Percentiles rank a stretch among this genome's conserved stretches.
Evolutionary conservation across 2,888 invertebrate genomes (phyloP).

Genomic region (Calameuta pallipes): DNA sequence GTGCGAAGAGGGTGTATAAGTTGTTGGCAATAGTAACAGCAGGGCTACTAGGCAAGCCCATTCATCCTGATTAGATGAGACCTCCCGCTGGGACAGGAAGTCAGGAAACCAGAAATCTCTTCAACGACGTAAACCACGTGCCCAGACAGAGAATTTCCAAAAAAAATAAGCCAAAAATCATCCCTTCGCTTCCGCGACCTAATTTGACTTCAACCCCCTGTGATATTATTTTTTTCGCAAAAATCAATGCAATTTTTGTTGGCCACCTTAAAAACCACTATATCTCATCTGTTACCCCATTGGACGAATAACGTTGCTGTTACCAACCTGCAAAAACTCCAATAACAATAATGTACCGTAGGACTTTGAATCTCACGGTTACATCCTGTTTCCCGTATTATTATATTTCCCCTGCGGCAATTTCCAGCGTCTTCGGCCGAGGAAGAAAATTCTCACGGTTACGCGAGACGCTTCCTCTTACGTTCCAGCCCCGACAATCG

Average conservation of each 20-base stretch:
- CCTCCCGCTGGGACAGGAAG: conserved; percentile 48
- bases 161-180: background rate
- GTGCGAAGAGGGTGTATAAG: conserved; percentile 39
- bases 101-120: conserved; percentile 35
- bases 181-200: background rate
- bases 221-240: background rate
- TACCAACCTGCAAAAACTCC: background rate
- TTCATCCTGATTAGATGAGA: conserved; percentile 61
- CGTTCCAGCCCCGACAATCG: background rate
- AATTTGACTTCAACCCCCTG: background rate
- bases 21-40: conserved; percentile 47
- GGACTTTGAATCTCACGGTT: conserved; percentile 49
- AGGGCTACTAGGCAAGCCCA: conserved; percentile 50
- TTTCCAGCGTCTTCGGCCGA: conserved; percentile 17
- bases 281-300: background rate
- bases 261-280: background rate
- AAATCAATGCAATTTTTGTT: too few relatives aligned
- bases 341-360: conserved; percentile 51
- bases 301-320: background rate
- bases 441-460: background rate
- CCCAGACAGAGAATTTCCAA: conserved; percentile 13
- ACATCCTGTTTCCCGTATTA: conserved; percentile 44
- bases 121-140: conserved; percentile 37
- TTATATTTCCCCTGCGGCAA: conserved; percentile 46
- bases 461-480: background rate